These are phyloP conservation scores for Urosaurus nigricauda DNA, from an alignment of 2,797 vertebrate genomes.

Conservation along the genomic window DNA sequence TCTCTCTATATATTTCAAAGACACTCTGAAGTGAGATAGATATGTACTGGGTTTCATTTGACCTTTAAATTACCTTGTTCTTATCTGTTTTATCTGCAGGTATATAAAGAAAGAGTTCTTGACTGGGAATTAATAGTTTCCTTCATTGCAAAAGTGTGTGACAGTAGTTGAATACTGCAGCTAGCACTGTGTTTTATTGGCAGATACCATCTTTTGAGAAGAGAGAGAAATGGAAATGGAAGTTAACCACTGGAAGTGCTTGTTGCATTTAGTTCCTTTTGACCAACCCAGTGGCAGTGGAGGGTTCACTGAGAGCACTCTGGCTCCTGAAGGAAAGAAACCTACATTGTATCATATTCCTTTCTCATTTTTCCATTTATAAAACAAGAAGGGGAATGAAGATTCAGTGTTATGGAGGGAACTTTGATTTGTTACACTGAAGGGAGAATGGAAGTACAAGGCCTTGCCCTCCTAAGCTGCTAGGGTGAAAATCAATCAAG, in stretches of 20 bases:
- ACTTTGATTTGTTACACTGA: background rate
- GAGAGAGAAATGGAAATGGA: background rate
- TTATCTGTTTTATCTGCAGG: slow-evolving; percentile 67
- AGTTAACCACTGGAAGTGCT: background rate
- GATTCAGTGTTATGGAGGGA: background rate
- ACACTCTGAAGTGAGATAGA: slow-evolving; percentile 62
- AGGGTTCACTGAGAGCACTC: background rate
- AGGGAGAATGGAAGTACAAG: background rate
- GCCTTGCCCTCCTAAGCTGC: background rate
- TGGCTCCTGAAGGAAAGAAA: background rate
- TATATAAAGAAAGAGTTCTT: slow-evolving; percentile 54
- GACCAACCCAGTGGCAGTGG: fast-evolving
- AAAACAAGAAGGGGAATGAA: background rate
- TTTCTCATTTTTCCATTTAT: background rate
- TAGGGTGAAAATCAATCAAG: slow-evolving; percentile 38
- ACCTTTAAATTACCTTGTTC: slow-evolving; percentile 74
- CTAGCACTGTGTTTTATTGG: slow-evolving; percentile 32
- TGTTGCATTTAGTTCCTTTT: slow-evolving; percentile 9
- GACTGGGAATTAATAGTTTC: slow-evolving; percentile 66
- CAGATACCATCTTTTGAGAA: slow-evolving; percentile 37
- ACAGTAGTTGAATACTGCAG: slow-evolving; percentile 36
- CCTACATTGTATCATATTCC: background rate
- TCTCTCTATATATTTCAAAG: slow-evolving; percentile 40
- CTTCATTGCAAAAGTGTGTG: slow-evolving; percentile 47
- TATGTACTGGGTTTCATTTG: slow-evolving; percentile 62